Percentiles rank a stretch among this genome's conserved stretches.
These are phyloP conservation scores for Mastacembelus armatus DNA, from an alignment of 2,797 vertebrate genomes.

Conservation along the genomic window DNA sequence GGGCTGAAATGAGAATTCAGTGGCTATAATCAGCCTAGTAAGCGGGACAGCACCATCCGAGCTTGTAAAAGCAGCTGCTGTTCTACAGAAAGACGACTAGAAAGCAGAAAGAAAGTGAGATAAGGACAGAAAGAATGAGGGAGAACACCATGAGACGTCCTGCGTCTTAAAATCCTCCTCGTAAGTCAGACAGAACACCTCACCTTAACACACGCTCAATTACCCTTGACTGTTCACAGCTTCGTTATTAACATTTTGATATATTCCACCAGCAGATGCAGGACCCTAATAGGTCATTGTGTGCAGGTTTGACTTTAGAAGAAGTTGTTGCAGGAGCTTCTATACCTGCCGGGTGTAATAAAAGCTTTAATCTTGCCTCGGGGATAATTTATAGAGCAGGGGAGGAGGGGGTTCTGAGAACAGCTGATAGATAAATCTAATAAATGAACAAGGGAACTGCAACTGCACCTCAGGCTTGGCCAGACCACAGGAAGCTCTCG, in stretches of 20 bases:
- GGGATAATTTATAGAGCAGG: slow-evolving; percentile 44
- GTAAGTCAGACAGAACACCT: slow-evolving; percentile 55
- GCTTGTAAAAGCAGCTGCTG: slow-evolving; percentile 13
- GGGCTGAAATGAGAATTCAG: slow-evolving; percentile 22
- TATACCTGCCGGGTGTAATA: slow-evolving; percentile 55
- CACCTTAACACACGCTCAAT: slow-evolving; percentile 69
- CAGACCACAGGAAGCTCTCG: slow-evolving; percentile 9
- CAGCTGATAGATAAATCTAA: slow-evolving; percentile 46
- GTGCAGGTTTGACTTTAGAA: slow-evolving; percentile 68
- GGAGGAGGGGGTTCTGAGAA: slow-evolving; percentile 16
- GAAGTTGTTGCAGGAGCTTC: slow-evolving; percentile 42
- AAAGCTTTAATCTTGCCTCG: slow-evolving; percentile 52
- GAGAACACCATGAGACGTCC: slow-evolving; percentile 9
- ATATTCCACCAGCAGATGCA: slow-evolving; percentile 46
- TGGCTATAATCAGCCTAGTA: slow-evolving; percentile 21
- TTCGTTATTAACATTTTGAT: slow-evolving; percentile 69
- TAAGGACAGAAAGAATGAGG: slow-evolving; percentile 4
- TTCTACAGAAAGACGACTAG: too few relatives aligned
- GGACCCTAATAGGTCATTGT: slow-evolving; percentile 57
- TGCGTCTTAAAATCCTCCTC: slow-evolving; percentile 43
- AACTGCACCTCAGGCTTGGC: slow-evolving; percentile 8
- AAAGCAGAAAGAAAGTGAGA: slow-evolving; percentile 9
- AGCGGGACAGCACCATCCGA: slow-evolving; percentile 2
- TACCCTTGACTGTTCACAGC: slow-evolving; percentile 70
- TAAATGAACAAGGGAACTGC: slow-evolving; percentile 28